Base-by-base conservation (phyloP, 2,888 invertebrate genomes). In the Epistrophella euchroma region DNA sequence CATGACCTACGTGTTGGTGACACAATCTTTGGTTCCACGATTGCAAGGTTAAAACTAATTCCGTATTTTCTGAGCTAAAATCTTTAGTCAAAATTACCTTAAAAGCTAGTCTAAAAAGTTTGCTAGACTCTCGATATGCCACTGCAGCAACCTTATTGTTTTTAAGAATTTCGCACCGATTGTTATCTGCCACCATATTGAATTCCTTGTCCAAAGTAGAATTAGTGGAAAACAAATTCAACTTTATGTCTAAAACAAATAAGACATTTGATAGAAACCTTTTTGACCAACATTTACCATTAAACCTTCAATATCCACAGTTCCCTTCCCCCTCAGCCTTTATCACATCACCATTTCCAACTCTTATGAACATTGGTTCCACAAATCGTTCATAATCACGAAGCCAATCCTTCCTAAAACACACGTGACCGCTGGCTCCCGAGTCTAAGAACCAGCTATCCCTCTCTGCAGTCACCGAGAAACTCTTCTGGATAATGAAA, bases 151-250 rank as follows among this genome's bases (percentile, higher is more conserved):
- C 11, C 9, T 7, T 19, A 28, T 35, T 55, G 6, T 62, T 32
- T 11, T 50, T 22, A 6, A 19, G 25, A 13, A 70, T 40, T 28
- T 74, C 40, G 19, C 70, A 76, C 0, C 40, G 47, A 25, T 25
- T 25, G 15, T 25, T 52, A 13, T 52, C 52, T 52, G 52, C 13
- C 22, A 52, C 15, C 15, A 52, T 25, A 13, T 52, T 52, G 6
- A 52, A 52, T 1, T 15, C 25, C 9, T 52, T 52, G 52, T 52
- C 52, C 52, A 52, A 52, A 25, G 52, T 25, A 52, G 25, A 25
- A 25, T 52, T 52, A 15, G 22, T 22, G 1, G 52, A 52, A 25
- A 52, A 52, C 15, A 52, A 52, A 15, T 52, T 52, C 7, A 13
- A 25, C 13, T 22, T 15, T 22, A 52, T 52, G 2, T 52, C 25